Evolutionary conservation across 1,140 invertebrate species (phyloP).

Genomic region (Brachionus koreanus): DNA sequence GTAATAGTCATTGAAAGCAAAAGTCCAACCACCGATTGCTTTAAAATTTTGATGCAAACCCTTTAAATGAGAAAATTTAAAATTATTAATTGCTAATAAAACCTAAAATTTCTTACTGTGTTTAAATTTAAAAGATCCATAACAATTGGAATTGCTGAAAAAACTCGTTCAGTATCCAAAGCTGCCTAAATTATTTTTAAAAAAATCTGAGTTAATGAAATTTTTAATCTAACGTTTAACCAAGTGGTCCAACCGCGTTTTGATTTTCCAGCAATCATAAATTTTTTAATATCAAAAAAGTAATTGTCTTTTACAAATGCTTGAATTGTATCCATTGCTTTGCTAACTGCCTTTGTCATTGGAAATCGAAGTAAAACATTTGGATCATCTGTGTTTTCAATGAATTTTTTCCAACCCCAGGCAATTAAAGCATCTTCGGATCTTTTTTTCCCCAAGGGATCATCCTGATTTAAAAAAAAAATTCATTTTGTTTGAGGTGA

Average conservation of each 20-base stretch:
- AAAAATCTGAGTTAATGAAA: not conserved
- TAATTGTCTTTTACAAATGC: not conserved
- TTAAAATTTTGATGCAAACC: slow-evolving; percentile 33
- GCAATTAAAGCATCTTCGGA: slow-evolving; percentile 50
- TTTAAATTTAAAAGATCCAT: slow-evolving; percentile 51
- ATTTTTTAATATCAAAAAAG: slow-evolving; percentile 6
- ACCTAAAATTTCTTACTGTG: slow-evolving; percentile 46
- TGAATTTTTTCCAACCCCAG: slow-evolving; percentile 49
- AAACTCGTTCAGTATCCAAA: slow-evolving; percentile 19
- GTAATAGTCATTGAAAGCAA: slow-evolving; percentile 41
- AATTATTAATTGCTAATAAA: not conserved
- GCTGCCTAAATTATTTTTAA: not conserved
- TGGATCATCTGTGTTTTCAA: slow-evolving; percentile 21
- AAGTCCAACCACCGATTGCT: slow-evolving; percentile 35
- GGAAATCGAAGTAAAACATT: not conserved
- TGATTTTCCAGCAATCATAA: slow-evolving; percentile 35
- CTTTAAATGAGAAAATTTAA: not conserved
- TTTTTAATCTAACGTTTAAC: not conserved
- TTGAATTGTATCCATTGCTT: slow-evolving; percentile 50
- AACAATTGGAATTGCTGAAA: slow-evolving; percentile 38
- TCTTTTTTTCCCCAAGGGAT: not conserved
- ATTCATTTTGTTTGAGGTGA: not conserved
- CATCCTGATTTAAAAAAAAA: not conserved
- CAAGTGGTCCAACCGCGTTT: slow-evolving; percentile 34
- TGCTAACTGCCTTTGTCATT: slow-evolving; percentile 48